phyloP scores from a whole-genome alignment of 2,113 vertebrate species.

The Xerus inauris region DNA sequence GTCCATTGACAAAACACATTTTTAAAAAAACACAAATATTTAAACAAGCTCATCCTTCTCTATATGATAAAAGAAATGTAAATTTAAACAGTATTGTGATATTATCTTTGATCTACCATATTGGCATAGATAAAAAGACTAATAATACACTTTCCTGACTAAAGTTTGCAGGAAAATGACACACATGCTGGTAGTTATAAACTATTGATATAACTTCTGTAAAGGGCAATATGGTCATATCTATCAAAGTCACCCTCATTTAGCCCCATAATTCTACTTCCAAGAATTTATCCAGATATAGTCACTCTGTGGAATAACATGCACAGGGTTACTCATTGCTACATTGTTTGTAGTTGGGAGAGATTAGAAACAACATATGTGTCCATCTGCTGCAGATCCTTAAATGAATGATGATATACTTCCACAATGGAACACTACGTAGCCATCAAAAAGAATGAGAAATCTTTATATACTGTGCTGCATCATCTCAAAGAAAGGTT shows the following conservation, averaged over 20 bases:
- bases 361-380: background rate
- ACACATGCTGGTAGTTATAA: background rate
- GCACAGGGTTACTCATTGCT: background rate
- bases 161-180: background rate
- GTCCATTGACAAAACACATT: too few relatives aligned
- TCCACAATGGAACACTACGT: background rate
- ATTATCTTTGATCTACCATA: background rate
- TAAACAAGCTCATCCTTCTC: background rate
- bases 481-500: background rate
- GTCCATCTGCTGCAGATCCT: background rate
- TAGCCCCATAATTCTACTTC: background rate
- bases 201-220: background rate
- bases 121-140: constrained; percentile 28
- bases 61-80: background rate
- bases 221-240: background rate
- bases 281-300: background rate
- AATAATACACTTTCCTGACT: background rate
- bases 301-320: background rate
- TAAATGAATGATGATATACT: background rate
- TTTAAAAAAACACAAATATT: constrained; percentile 33
- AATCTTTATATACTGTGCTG: background rate
- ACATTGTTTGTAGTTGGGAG: background rate
- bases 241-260: background rate
- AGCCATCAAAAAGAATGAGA: background rate
- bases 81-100: background rate